Conservation (phyloP, 2,888 invertebrate genomes). For the Drosophila cyrtoloma region DNA sequence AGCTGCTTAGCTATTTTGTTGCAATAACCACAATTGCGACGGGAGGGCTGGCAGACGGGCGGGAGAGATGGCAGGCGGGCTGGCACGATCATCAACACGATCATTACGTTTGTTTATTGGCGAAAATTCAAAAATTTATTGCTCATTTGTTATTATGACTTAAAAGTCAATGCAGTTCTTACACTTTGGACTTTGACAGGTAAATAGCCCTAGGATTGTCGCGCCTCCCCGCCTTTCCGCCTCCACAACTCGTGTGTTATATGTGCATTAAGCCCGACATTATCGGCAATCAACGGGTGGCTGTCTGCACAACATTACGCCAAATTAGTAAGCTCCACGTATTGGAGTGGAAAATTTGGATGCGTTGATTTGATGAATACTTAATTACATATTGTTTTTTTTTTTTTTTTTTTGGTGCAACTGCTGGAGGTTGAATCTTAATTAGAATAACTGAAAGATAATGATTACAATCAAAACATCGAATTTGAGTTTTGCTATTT, state of each 20-base stretch:
- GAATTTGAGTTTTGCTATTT: constrained; percentile 29
- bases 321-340: constrained; percentile 50
- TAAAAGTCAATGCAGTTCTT: constrained; percentile 68
- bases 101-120: constrained; percentile 80
- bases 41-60: not conserved
- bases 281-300: constrained; percentile 70
- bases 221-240: constrained; percentile 18
- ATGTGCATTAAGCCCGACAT: constrained; percentile 70
- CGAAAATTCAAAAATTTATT: constrained; percentile 80
- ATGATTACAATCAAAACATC: constrained; percentile 15
- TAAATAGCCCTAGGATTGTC: constrained; percentile 59
- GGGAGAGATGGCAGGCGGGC: not conserved
- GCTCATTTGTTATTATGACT: constrained; percentile 68
- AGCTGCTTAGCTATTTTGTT: constrained; percentile 28
- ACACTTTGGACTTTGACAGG: constrained; percentile 68
- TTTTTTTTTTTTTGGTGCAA: constrained; percentile 13
- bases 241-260: constrained; percentile 41
- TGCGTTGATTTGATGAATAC: constrained; percentile 28
- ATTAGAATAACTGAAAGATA: constrained; percentile 40
- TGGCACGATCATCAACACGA: constrained; percentile 59
- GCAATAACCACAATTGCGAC: constrained; percentile 23
- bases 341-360: constrained; percentile 24
- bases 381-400: constrained; percentile 33
- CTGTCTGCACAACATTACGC: constrained; percentile 56
- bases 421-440: constrained; percentile 27